Base-by-base conservation (phyloP, 1,140 invertebrate species). In the Saccostrea echinata region DNA sequence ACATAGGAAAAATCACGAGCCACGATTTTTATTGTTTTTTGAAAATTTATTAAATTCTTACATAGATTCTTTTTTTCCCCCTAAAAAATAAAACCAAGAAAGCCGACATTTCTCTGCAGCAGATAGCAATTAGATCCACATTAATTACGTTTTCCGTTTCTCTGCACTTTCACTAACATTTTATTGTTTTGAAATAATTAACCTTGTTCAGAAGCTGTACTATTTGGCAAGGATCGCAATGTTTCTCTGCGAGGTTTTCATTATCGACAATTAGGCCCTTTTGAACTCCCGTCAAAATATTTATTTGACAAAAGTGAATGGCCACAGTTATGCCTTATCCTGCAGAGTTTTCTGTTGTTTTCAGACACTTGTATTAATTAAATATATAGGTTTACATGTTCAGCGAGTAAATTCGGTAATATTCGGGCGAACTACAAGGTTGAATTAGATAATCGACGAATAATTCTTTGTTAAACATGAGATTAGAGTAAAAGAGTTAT, bases 281-380 rank as follows among this genome's bases (percentile, higher is more conserved):
- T 76, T 76, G 68, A 76, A 76, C 68, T 76, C 68, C 68, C 27
- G 68, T 76, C 68, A 76, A 76, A 76, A 76, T 76, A 76, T 76
- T 76, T 76, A 76, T 76, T 76, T 76, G 68, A 35, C 68, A 76
- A 76, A 76, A 76, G 27, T 27, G 24, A 30, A 71, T 21, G n/a
- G 12, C 24, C n/a, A n/a, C 9, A 71, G 24, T 12, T 76, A 30
- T 30, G 24, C 27, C 13, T 16, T 76, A 12, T 30, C 68, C 13
- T 16, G 68, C 68, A 30, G 27, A 13, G 16, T 30, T 24, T 21
- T 61, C 68, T 76, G 68, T 33, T 33, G 24, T 27, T 35, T 61
- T 61, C 55, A 76, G 68, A 76, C 68, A 76, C 68, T 76, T 27
- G 27, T 30, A 30, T 76, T 76, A 76, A 76, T 76, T 76, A 33